phyloP scores from a whole-genome alignment of 1,140 invertebrate genomes.

The Bicyclus anynana region DNA sequence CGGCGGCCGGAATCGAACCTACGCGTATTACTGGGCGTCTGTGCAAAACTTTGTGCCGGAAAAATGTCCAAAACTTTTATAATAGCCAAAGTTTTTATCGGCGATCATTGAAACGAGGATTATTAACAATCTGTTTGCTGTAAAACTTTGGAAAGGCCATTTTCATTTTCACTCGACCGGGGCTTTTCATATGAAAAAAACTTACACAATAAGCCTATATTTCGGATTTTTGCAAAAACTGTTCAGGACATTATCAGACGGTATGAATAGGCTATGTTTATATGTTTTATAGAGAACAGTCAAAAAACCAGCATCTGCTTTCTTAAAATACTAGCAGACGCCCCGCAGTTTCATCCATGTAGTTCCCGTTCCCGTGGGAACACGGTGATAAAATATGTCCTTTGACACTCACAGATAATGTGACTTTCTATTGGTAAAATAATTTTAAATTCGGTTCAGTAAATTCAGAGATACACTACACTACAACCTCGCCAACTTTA shows the following conservation, averaged over 20 bases:
- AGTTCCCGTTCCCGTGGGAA: too few relatives aligned
- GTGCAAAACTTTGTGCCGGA: neutral
- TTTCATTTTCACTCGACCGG: neutral
- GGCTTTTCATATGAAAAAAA: neutral
- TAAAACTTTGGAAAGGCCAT: constrained; percentile 14
- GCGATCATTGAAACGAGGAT: constrained; percentile 16
- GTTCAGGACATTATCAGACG: neutral
- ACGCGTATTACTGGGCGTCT: constrained; percentile 1
- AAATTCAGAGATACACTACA: too few relatives aligned
- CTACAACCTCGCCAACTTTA: too few relatives aligned
- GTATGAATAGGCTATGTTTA: too few relatives aligned
- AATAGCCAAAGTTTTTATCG: constrained; percentile 18
- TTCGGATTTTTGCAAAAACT: neutral
- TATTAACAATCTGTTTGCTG: constrained; percentile 23
- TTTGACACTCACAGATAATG: too few relatives aligned
- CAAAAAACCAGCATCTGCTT: too few relatives aligned
- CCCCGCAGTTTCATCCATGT: too few relatives aligned
- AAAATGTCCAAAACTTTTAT: constrained; percentile 16
- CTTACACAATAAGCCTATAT: neutral
- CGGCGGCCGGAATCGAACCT: neutral
- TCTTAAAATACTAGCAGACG: too few relatives aligned
- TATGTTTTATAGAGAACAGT: too few relatives aligned
- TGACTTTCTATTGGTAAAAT: too few relatives aligned
- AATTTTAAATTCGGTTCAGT: too few relatives aligned
- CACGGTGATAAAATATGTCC: too few relatives aligned